Conservation (phyloP, 2,888 invertebrate species). For the Gasteruption jaculator region DNA sequence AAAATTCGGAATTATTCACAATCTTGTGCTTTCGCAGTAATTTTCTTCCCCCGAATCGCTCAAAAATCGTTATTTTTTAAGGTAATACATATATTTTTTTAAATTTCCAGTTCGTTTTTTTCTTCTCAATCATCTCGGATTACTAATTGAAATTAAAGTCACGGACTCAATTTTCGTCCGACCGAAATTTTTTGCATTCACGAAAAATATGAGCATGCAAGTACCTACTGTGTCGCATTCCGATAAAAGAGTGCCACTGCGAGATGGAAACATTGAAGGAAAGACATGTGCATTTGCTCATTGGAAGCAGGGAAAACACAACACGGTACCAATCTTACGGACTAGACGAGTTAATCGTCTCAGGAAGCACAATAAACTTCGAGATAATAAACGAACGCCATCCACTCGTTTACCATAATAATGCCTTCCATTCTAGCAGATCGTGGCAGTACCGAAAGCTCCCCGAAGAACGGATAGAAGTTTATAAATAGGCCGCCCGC, state of each 20-base stretch:
- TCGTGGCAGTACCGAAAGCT: constrained; percentile 35
- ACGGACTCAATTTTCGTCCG: too few species aligned
- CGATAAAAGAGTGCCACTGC: constrained; percentile 1
- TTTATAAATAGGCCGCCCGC: constrained; percentile 41
- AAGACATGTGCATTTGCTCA: too few species aligned
- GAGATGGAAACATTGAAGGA: background rate
- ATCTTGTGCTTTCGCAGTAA: too few species aligned
- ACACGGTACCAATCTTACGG: constrained; percentile 30
- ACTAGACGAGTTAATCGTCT: constrained; percentile 47
- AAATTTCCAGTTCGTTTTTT: too few species aligned
- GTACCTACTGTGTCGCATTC: background rate
- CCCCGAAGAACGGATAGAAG: constrained; percentile 42
- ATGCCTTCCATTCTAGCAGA: constrained; percentile 34
- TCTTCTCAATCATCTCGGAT: too few species aligned
- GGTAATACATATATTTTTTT: too few species aligned
- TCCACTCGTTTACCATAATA: constrained; percentile 45
- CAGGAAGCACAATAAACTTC: constrained; percentile 46
- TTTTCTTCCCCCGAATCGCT: too few species aligned
- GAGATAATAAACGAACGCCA: constrained; percentile 46
- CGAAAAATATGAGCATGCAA: constrained; percentile 5
- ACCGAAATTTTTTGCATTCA: too few species aligned
- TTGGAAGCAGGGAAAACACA: constrained; percentile 6
- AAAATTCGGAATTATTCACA: too few species aligned
- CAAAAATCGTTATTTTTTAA: too few species aligned
- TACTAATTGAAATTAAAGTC: too few species aligned